phyloP scores from a whole-genome alignment of 2,113 vertebrate genomes.

The Ornithorhynchus anatinus region DNA sequence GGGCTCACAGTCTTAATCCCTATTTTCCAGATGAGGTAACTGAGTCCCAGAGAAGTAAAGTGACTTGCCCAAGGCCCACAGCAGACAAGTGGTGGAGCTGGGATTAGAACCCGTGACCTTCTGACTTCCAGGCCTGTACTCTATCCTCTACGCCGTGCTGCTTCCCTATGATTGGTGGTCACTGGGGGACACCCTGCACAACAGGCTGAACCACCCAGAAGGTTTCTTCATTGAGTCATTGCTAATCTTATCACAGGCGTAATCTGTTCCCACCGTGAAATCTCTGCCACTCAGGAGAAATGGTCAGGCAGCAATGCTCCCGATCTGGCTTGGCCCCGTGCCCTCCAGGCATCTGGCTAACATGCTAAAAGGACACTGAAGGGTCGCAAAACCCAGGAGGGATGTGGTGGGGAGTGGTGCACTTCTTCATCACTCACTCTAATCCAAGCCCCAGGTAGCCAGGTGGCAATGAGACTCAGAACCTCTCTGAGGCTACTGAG shows the following conservation, averaged over 20 bases:
- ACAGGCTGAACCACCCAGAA: constrained; percentile 42
- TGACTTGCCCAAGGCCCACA: no score
- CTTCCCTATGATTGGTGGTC: no score
- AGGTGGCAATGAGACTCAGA: no score
- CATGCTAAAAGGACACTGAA: constrained; percentile 1
- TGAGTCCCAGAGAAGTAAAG: no score
- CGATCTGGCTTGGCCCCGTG: constrained; percentile 21
- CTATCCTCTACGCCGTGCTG: no score
- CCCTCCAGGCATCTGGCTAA: constrained; percentile 48
- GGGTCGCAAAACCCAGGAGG: constrained; percentile 41
- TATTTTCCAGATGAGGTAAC: no score
- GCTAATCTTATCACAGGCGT: constrained; percentile 42
- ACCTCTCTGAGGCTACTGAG: no score
- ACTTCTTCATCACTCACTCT: constrained; percentile 15
- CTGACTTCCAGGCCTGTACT: no score
- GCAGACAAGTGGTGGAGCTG: no score
- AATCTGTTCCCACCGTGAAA: constrained; percentile 25
- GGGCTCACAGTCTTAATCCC: no score
- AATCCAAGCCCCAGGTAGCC: background rate
- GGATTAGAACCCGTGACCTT: no score
- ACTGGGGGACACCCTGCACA: no score
- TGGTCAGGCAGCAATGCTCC: constrained; percentile 47
- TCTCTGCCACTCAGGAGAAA: constrained; percentile 17
- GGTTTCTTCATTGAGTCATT: constrained; percentile 46
- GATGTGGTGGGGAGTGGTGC: background rate